Conservation (phyloP, 2,113 vertebrate species). For the Synchiropus splendidus region DNA sequence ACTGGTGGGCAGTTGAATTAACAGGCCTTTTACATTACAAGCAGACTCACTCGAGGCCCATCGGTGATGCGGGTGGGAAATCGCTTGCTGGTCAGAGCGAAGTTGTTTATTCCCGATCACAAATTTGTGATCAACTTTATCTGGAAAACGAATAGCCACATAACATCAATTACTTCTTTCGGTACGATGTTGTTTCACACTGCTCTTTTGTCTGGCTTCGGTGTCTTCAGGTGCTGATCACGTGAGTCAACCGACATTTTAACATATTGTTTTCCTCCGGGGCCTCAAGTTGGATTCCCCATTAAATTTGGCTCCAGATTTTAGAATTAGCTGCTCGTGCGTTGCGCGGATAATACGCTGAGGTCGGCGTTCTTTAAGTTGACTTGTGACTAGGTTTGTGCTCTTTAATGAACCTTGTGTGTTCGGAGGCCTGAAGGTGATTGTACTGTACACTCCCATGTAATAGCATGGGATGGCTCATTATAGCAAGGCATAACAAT, state of each 20-base stretch:
- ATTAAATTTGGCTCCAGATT: slow-evolving; percentile 21
- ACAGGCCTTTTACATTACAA: slow-evolving; percentile 61
- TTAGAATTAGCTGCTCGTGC: slow-evolving; percentile 25
- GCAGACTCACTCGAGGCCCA: slow-evolving; percentile 51
- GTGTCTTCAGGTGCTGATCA: too few relatives aligned
- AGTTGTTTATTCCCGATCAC: slow-evolving; percentile 43
- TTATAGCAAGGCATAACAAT: slow-evolving; percentile 73
- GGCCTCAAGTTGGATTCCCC: slow-evolving; percentile 9
- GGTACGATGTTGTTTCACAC: too few relatives aligned
- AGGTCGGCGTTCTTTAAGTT: slow-evolving; percentile 49
- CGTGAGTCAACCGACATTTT: too few relatives aligned
- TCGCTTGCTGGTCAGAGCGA: slow-evolving; percentile 33
- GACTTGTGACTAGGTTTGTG: slow-evolving; percentile 58
- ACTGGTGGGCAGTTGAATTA: slow-evolving; percentile 68
- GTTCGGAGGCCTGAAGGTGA: slow-evolving; percentile 70
- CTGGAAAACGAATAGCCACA: not conserved
- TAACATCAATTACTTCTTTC: too few relatives aligned
- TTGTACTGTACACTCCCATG: slow-evolving; percentile 66
- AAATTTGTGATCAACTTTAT: slow-evolving; percentile 21
- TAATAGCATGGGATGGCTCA: slow-evolving; percentile 73
- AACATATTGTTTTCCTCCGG: not conserved
- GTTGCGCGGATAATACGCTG: slow-evolving; percentile 38
- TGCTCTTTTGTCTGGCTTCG: too few relatives aligned
- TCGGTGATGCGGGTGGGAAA: slow-evolving; percentile 34
- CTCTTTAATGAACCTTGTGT: slow-evolving; percentile 65